Percentiles rank a stretch among this genome's conserved stretches.
Evolutionary conservation across 1,140 invertebrate genomes (phyloP).

Genomic region (Gerris buenoi): DNA sequence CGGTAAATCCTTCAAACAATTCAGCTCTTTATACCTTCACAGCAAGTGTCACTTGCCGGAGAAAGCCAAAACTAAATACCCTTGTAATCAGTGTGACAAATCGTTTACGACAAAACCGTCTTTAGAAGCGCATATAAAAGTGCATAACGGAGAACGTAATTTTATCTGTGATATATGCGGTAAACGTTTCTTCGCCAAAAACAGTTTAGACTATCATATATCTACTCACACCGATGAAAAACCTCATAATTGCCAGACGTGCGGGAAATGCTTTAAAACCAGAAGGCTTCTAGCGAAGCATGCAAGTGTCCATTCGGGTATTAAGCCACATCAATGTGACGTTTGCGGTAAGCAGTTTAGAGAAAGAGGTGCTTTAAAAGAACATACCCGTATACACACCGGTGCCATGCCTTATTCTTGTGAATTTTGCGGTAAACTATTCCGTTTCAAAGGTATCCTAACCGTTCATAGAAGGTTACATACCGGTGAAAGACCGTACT

Average conservation of each 20-base stretch:
- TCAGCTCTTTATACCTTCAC: constrained; percentile 24
- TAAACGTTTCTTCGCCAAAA: constrained; percentile 26
- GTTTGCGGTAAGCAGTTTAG: constrained; percentile 55
- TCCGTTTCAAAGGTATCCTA: constrained; percentile 38
- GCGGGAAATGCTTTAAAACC: constrained; percentile 35
- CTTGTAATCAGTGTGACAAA: constrained; percentile 34
- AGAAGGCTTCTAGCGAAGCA: constrained; percentile 37
- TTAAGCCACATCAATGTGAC: constrained; percentile 58
- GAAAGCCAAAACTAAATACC: constrained; percentile 23
- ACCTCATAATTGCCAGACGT: constrained; percentile 26
- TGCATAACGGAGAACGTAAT: constrained; percentile 26
- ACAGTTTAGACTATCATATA: constrained; percentile 33
- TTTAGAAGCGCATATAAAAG: constrained; percentile 22
- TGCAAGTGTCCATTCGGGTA: constrained; percentile 45
- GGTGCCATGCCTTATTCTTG: constrained; percentile 67
- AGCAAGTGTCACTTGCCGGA: constrained; percentile 24
- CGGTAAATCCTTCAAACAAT: constrained; percentile 26
- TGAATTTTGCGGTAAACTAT: constrained; percentile 52
- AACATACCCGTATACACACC: constrained; percentile 57
- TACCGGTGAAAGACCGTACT: constrained; percentile 41
- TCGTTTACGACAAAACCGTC: constrained; percentile 19
- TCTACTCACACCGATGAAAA: constrained; percentile 40
- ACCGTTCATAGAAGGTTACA: constrained; percentile 42
- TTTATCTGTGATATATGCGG: constrained; percentile 29
- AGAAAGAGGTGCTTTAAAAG: constrained; percentile 41